A percentile compares a stretch with the other conserved stretches of the same genome.
Evolutionary conservation across 2,797 vertebrate genomes (phyloP).

Genomic region (Phataginus tricuspis): DNA sequence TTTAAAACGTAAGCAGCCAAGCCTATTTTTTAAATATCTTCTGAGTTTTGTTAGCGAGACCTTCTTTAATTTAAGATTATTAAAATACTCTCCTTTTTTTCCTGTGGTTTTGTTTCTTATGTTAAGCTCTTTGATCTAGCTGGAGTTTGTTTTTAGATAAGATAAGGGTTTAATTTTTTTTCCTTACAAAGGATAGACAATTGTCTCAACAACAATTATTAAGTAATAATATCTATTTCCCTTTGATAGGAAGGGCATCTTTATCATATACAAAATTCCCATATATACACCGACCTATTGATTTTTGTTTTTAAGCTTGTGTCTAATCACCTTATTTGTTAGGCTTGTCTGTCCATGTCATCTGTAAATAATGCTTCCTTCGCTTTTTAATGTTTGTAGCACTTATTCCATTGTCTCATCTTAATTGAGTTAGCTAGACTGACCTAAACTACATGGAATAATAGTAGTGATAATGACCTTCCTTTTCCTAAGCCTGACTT

Average conservation of each 20-base stretch:
- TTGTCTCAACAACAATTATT: neutral
- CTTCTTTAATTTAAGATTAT: constrained; percentile 30
- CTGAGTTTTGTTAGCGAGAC: neutral
- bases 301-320: constrained; percentile 6
- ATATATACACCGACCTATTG: neutral
- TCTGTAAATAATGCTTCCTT: neutral
- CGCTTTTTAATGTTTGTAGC: neutral
- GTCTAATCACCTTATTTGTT: neutral
- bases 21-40: neutral
- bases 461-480: neutral
- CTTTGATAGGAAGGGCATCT: neutral
- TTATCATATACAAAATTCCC: neutral
- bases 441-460: neutral
- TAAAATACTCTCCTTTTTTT: constrained; percentile 1
- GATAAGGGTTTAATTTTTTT: neutral
- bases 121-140: neutral
- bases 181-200: neutral
- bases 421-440: neutral
- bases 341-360: neutral
- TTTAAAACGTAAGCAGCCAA: neutral
- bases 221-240: neutral
- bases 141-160: constrained; percentile 9
- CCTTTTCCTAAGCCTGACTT: neutral
- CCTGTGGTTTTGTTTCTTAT: constrained; percentile 31
- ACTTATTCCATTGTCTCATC: neutral